phyloP scores from a whole-genome alignment of 2,797 vertebrate species.

The Neosilurus hyrtlii region DNA sequence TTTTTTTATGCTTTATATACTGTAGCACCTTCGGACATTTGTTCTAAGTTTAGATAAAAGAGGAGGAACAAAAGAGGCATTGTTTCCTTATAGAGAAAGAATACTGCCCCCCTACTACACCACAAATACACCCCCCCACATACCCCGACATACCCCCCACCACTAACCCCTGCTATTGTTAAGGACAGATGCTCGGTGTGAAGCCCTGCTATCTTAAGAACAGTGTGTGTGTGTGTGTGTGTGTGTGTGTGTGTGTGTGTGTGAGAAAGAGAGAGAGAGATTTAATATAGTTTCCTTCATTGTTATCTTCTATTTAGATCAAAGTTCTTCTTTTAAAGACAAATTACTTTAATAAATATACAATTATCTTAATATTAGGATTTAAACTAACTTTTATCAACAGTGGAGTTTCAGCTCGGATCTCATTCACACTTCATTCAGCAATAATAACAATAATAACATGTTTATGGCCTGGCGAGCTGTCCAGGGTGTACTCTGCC shows the following conservation, averaged over 20 bases:
- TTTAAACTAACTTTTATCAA: too few relatives aligned
- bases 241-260: slow-evolving; percentile 31
- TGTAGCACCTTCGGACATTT: slow-evolving; percentile 65
- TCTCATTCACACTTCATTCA: neutral
- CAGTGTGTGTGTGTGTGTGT: slow-evolving; percentile 34
- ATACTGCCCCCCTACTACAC: slow-evolving; percentile 31
- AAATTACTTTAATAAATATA: too few relatives aligned
- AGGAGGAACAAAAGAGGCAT: slow-evolving; percentile 62
- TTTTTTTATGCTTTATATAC: slow-evolving; percentile 66
- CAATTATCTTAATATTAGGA: too few relatives aligned
- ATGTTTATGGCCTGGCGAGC: neutral
- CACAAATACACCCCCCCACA: slow-evolving; percentile 40
- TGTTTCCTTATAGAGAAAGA: slow-evolving; percentile 60
- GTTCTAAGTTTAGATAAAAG: slow-evolving; percentile 82
- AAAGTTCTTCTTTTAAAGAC: neutral
- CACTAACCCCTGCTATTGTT: slow-evolving; percentile 43
- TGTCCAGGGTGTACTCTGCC: too few relatives aligned
- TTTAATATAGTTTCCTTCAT: neutral
- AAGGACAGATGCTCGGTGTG: slow-evolving; percentile 52
- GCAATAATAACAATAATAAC: neutral
- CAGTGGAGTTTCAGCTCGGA: neutral
- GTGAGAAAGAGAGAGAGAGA: slow-evolving; percentile 19
- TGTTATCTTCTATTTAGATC: neutral
- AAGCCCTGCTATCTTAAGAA: slow-evolving; percentile 54
- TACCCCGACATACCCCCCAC: slow-evolving; percentile 4